Evolutionary conservation across 2,113 vertebrate genomes (phyloP).

Genomic region (Cricetomys ansorgei): DNA sequence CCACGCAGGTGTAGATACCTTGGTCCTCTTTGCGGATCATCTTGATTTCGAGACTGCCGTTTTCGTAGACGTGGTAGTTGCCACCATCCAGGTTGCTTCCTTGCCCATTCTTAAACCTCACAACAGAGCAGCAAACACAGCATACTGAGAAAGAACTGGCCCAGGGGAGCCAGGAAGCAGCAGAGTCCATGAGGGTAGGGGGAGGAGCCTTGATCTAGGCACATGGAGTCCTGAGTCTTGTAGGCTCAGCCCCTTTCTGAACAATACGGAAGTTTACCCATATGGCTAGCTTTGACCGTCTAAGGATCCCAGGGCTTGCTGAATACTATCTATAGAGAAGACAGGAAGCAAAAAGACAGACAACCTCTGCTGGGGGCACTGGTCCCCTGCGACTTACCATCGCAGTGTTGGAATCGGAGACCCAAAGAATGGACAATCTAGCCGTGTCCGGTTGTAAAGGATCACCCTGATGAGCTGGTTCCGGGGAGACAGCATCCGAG

Average conservation of each 20-base stretch:
- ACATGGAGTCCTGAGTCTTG: background rate
- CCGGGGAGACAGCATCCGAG: conserved; percentile 92
- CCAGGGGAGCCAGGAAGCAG: background rate
- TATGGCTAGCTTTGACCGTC: background rate
- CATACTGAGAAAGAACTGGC: conserved; percentile 75
- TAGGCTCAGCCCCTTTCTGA: background rate
- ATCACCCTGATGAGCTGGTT: conserved; percentile 96
- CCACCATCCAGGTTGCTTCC: conserved; percentile 96
- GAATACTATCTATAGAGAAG: background rate
- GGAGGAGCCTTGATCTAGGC: background rate
- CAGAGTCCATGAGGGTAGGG: background rate
- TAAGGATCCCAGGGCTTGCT: background rate
- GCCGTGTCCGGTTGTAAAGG: conserved; percentile 92
- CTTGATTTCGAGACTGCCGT: conserved; percentile 95
- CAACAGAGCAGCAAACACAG: conserved; percentile 80
- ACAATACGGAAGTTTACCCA: background rate
- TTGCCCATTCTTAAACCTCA: conserved; percentile 99
- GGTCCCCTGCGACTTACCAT: conserved; percentile 89
- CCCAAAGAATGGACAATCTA: conserved; percentile 98
- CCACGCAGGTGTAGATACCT: conserved; percentile 97
- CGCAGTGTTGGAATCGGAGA: conserved; percentile 94
- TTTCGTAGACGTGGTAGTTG: conserved; percentile 93
- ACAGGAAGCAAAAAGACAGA: background rate
- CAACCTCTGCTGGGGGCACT: background rate
- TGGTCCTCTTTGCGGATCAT: conserved; percentile 93